These are phyloP conservation scores for Cantharis flavilabris DNA, from an alignment of 2,888 invertebrate genomes.

Conservation along the genomic window DNA sequence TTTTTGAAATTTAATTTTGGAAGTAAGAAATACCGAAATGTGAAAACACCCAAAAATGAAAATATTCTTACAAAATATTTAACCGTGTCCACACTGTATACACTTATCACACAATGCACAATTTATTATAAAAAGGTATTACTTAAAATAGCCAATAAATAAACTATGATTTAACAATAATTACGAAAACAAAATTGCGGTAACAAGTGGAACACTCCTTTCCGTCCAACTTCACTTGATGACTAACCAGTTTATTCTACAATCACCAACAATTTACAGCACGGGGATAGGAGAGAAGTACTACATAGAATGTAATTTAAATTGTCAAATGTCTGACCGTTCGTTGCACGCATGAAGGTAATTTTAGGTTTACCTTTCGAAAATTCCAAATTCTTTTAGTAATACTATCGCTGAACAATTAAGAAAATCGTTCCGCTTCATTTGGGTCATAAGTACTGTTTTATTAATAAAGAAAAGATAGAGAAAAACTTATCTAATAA, in stretches of 20 bases:
- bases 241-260: conserved; percentile 32
- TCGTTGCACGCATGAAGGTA: conserved; percentile 40
- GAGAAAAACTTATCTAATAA: background rate
- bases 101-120: background rate
- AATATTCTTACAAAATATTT: background rate
- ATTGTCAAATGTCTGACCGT: conserved; percentile 46
- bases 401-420: background rate
- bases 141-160: background rate
- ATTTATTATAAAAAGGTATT: background rate
- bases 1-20: background rate
- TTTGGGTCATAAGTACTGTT: background rate
- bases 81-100: background rate
- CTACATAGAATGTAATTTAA: conserved; percentile 31
- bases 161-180: background rate
- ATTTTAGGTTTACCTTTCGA: conserved; percentile 26
- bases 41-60: background rate
- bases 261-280: conserved; percentile 21
- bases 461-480: background rate
- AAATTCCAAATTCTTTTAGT: conserved; percentile 8
- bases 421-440: conserved; percentile 6
- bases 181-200: background rate
- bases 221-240: conserved; percentile 13
- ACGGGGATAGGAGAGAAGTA: conserved; percentile 15
- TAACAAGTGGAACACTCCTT: conserved; percentile 23
- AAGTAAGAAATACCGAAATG: background rate